A percentile compares a stretch with the other conserved stretches of the same genome.
These are phyloP conservation scores for Lordiphosa mommai DNA, from an alignment of 1,140 invertebrate species.

Conservation along the genomic window DNA sequence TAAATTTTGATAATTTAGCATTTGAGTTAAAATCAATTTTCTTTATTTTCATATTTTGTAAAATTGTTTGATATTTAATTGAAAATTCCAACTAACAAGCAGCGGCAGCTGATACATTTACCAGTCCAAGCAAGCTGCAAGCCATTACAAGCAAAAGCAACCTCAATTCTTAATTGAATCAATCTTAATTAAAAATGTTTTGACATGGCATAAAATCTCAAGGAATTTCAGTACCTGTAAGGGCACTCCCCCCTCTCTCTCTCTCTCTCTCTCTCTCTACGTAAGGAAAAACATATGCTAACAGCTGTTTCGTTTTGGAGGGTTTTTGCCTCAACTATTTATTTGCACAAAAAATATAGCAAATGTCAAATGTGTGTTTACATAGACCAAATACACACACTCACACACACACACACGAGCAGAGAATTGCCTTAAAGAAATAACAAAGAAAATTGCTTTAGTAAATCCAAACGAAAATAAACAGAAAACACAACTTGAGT, in stretches of 20 bases:
- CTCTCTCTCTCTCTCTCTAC: too few relatives aligned
- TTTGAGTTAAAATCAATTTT: too few relatives aligned
- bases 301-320: conserved; percentile 49
- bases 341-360: conserved; percentile 76
- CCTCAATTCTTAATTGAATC: conserved; percentile 48
- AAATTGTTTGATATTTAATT: conserved; percentile 13
- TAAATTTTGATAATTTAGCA: too few relatives aligned
- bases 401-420: background rate
- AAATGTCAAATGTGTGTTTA: conserved; percentile 76
- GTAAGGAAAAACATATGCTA: conserved; percentile 46
- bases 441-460: conserved; percentile 76
- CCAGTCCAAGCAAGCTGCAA: background rate
- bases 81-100: background rate
- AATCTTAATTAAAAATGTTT: conserved; percentile 70
- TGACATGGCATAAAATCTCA: conserved; percentile 45
- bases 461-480: conserved; percentile 76
- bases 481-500: conserved; percentile 72
- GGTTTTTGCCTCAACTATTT: conserved; percentile 52
- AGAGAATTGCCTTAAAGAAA: conserved; percentile 46
- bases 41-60: too few relatives aligned
- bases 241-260: too few relatives aligned
- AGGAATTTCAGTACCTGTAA: conserved; percentile 10
- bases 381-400: conserved; percentile 39
- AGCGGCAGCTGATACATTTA: too few relatives aligned
- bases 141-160: background rate